These are phyloP conservation scores for Amia ocellicauda DNA, from an alignment of 2,113 vertebrate genomes.

Conservation along the genomic window DNA sequence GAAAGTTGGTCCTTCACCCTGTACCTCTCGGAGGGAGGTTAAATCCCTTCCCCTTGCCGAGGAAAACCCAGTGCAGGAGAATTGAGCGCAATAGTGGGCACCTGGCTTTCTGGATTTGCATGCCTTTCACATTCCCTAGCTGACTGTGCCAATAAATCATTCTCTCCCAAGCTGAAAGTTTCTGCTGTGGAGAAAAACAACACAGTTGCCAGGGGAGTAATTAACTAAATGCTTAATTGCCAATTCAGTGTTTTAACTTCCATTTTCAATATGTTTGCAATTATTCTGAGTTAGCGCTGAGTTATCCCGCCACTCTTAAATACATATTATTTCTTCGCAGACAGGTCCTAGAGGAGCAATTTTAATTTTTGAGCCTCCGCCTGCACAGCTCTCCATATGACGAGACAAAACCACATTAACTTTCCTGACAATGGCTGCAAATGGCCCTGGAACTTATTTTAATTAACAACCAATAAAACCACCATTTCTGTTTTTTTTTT, in stretches of 20 bases:
- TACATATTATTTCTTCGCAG: not conserved
- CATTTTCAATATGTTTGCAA: slow-evolving; percentile 4
- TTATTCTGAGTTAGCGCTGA: not conserved
- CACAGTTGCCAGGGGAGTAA: slow-evolving; percentile 29
- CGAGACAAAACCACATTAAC: no score
- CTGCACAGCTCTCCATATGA: no score
- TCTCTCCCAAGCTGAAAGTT: slow-evolving; percentile 16
- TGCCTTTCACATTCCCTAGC: not conserved
- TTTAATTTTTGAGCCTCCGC: no score
- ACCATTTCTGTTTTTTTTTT: no score
- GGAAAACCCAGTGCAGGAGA: not conserved
- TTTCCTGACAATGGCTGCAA: no score
- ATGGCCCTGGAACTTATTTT: no score
- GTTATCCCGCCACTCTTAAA: not conserved
- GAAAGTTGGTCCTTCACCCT: no score
- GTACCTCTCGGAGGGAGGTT: no score
- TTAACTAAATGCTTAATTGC: slow-evolving; percentile 44
- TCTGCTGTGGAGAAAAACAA: slow-evolving; percentile 19
- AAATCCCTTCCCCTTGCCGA: not conserved
- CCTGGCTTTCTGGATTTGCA: no score
- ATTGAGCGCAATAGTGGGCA: not conserved
- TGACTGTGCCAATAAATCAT: slow-evolving; percentile 6
- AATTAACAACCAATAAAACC: no score
- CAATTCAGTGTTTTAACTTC: slow-evolving; percentile 23
- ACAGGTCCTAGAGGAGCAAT: slow-evolving; percentile 10